These are phyloP conservation scores for Eupithecia dodoneata DNA, from an alignment of 2,888 invertebrate genomes.

Conservation along the genomic window DNA sequence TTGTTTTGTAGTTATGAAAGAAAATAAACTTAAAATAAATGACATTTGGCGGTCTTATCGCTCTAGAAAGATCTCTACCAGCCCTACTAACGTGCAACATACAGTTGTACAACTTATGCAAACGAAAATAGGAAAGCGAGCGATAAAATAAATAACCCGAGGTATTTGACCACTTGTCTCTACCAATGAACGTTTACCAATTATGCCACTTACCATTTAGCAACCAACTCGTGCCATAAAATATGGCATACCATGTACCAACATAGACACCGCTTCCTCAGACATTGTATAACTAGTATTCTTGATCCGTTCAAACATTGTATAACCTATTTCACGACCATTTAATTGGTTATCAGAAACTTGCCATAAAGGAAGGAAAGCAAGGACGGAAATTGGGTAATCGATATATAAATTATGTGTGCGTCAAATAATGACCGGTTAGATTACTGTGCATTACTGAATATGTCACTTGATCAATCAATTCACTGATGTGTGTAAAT, in stretches of 20 bases:
- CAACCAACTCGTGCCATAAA: not conserved
- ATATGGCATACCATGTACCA: constrained; percentile 9
- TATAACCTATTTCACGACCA: constrained; percentile 13
- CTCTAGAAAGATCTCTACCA: no score
- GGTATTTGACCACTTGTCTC: not conserved
- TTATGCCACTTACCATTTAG: not conserved
- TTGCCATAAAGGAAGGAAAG: constrained; percentile 28
- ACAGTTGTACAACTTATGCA: not conserved
- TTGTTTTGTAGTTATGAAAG: no score
- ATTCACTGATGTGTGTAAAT: constrained; percentile 20
- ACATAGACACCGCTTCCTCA: constrained; percentile 15
- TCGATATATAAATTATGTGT: constrained; percentile 18
- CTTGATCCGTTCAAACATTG: constrained; percentile 2
- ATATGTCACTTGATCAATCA: constrained; percentile 27
- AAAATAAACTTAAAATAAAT: no score
- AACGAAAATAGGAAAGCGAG: not conserved
- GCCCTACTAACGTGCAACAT: not conserved
- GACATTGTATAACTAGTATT: constrained; percentile 16
- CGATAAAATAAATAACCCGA: not conserved
- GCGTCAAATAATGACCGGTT: constrained; percentile 17
- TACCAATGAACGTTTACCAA: not conserved
- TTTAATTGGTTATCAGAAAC: constrained; percentile 16
- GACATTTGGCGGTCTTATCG: no score
- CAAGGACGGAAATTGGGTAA: constrained; percentile 33
- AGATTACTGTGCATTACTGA: constrained; percentile 24